Conservation (phyloP, 2,797 vertebrate species). For the Myoxocephalus aenaeus region DNA sequence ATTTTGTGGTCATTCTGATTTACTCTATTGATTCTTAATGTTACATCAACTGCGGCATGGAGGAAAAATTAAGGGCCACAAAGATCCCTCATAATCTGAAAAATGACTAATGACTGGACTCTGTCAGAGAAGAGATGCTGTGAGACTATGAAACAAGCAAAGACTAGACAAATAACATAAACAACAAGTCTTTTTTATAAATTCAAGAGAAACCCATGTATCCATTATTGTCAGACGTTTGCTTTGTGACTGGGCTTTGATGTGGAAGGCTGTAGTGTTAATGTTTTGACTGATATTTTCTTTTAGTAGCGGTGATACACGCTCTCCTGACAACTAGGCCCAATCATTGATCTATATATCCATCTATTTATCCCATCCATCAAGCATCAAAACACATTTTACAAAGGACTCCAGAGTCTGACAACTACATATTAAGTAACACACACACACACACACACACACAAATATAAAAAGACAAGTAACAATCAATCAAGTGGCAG, state of each 20-base stretch:
- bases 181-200: neutral
- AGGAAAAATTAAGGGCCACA: slow-evolving; percentile 25
- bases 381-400: slow-evolving; percentile 18
- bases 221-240: slow-evolving; percentile 15
- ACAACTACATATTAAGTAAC: slow-evolving; percentile 9
- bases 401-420: slow-evolving; percentile 14
- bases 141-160: slow-evolving; percentile 6
- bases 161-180: slow-evolving; percentile 11
- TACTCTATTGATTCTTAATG: slow-evolving; percentile 36
- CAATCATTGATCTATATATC: slow-evolving; percentile 27
- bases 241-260: slow-evolving; percentile 23
- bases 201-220: slow-evolving; percentile 12
- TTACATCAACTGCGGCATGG: slow-evolving; percentile 14
- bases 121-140: slow-evolving; percentile 8
- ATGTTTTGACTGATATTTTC: slow-evolving; percentile 35
- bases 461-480: neutral
- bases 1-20: slow-evolving; percentile 43
- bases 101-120: slow-evolving; percentile 33
- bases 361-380: slow-evolving; percentile 36
- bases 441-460: neutral
- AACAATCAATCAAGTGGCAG: slow-evolving; percentile 3
- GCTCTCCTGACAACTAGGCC: slow-evolving; percentile 12
- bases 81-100: slow-evolving; percentile 41
- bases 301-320: slow-evolving; percentile 3
- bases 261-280: slow-evolving; percentile 15